A percentile compares a stretch with the other conserved stretches of the same genome.
These are phyloP conservation scores for Urosaurus nigricauda DNA, from an alignment of 2,797 vertebrate genomes.

Conservation along the genomic window DNA sequence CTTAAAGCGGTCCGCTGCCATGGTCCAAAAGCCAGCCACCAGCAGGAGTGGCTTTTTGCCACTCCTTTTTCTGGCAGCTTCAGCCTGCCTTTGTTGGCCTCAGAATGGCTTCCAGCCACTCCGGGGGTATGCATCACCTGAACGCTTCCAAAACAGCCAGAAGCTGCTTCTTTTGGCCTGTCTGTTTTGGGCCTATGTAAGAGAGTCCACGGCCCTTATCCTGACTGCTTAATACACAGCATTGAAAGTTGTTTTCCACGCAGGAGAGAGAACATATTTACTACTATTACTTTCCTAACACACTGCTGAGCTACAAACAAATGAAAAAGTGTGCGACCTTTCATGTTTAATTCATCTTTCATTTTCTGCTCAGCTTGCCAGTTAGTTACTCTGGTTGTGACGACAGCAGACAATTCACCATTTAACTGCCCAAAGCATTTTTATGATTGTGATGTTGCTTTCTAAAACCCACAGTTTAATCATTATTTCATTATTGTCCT, in stretches of 20 bases:
- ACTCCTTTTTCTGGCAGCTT: no score
- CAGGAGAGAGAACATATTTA: background rate
- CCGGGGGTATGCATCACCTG: no score
- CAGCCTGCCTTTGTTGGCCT: no score
- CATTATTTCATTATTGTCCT: background rate
- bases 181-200: no score
- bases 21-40: no score
- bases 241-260: background rate
- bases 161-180: no score
- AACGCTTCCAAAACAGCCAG: no score
- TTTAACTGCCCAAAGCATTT: background rate
- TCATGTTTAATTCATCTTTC: background rate
- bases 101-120: no score
- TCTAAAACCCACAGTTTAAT: slow-evolving; percentile 9
- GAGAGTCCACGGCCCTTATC: background rate
- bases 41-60: no score
- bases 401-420: slow-evolving; percentile 23
- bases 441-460: background rate
- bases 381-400: slow-evolving; percentile 21
- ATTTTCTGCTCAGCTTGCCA: background rate
- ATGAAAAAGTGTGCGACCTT: background rate
- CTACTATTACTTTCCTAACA: background rate
- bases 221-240: background rate
- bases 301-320: no score
- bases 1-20: no score